Evolutionary conservation across 2,113 vertebrate species (phyloP).

Genomic region (Rana temporaria): DNA sequence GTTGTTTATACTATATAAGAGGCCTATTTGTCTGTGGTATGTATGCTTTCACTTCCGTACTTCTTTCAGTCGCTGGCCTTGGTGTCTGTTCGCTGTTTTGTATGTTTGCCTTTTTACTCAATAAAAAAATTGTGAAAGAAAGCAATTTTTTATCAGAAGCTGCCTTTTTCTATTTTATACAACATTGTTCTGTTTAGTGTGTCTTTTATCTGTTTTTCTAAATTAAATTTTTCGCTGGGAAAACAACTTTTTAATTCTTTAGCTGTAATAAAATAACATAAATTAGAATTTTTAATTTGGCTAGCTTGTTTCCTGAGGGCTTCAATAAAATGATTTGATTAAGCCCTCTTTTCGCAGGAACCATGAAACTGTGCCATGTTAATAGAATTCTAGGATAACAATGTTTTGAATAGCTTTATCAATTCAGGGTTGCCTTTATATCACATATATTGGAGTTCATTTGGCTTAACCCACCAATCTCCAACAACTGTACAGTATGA

Average conservation of each 20-base stretch:
- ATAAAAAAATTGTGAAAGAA: no score
- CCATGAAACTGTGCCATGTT: background rate
- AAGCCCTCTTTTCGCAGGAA: constrained; percentile 2
- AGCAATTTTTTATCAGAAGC: no score
- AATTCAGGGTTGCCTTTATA: background rate
- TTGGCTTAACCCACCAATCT: no score
- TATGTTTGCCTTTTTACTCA: no score
- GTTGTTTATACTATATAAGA: no score
- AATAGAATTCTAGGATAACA: constrained; percentile 18
- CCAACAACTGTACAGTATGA: no score
- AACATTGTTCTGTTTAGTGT: background rate
- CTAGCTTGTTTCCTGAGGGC: constrained; percentile 23
- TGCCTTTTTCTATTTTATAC: background rate
- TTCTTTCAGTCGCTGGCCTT: no score
- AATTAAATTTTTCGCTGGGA: constrained; percentile 5
- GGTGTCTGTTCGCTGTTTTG: no score
- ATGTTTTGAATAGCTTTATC: background rate
- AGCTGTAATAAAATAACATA: constrained; percentile 22
- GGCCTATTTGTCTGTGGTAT: no score
- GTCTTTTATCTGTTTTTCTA: background rate
- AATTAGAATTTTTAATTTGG: constrained; percentile 31
- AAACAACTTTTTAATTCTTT: constrained; percentile 1
- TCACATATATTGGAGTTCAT: background rate
- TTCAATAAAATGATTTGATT: constrained; percentile 28
- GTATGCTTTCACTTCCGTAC: no score